Evolutionary conservation across 1,140 invertebrate genomes (phyloP).

Genomic region (Anadara kagoshimensis): DNA sequence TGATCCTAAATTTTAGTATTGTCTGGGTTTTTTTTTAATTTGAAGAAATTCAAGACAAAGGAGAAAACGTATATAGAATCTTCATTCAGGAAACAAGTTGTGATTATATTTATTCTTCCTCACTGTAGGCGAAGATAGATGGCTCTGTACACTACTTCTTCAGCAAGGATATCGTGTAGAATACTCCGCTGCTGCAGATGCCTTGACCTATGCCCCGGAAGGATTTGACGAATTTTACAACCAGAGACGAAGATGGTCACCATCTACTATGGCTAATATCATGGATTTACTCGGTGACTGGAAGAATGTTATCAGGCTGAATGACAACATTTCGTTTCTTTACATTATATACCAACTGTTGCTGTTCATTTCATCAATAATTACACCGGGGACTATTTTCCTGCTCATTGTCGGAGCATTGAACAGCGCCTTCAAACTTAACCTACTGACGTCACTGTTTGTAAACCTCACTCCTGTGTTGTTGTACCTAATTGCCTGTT

Average conservation of each 20-base stretch:
- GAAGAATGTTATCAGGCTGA: slow-evolving; percentile 58
- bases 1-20: too few species aligned
- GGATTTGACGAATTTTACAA: slow-evolving; percentile 81
- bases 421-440: slow-evolving; percentile 76
- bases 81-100: not conserved
- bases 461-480: slow-evolving; percentile 76
- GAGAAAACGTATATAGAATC: too few species aligned
- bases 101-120: not conserved
- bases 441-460: slow-evolving; percentile 73
- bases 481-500: slow-evolving; percentile 76
- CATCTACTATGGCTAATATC: slow-evolving; percentile 82
- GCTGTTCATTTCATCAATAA: slow-evolving; percentile 77
- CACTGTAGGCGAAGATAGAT: slow-evolving; percentile 78
- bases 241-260: slow-evolving; percentile 80
- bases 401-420: slow-evolving; percentile 81
- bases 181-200: slow-evolving; percentile 81
- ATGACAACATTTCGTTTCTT: slow-evolving; percentile 66
- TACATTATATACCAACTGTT: slow-evolving; percentile 68
- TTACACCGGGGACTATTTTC: slow-evolving; percentile 81
- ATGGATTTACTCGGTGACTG: slow-evolving; percentile 76
- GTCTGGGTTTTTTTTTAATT: too few species aligned
- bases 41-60: too few species aligned
- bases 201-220: slow-evolving; percentile 80
- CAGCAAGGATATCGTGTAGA: slow-evolving; percentile 81
- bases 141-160: slow-evolving; percentile 80